Percentiles rank a stretch among this genome's conserved stretches.
phyloP scores from a whole-genome alignment of 2,113 vertebrate genomes.

The Physeter macrocephalus region DNA sequence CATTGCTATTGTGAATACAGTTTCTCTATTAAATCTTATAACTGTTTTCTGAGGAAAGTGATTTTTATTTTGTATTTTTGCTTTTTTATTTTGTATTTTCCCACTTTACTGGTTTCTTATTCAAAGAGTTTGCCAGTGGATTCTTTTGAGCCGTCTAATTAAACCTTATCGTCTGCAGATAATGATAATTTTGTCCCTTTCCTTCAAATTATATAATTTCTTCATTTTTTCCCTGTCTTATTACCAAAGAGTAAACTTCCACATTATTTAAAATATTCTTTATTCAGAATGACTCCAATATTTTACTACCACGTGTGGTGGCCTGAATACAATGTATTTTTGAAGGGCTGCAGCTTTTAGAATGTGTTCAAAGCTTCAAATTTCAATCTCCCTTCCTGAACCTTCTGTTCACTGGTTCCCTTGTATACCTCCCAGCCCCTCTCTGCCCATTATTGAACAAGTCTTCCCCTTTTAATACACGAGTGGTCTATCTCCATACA shows the following conservation, averaged over 20 bases:
- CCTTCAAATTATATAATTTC: neutral
- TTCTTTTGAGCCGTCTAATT: neutral
- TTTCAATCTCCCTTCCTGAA: neutral
- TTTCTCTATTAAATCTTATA: neutral
- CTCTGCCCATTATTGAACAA: neutral
- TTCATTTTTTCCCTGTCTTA: neutral
- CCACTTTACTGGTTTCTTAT: neutral
- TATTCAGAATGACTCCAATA: neutral
- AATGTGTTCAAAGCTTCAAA: neutral
- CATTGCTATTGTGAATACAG: neutral
- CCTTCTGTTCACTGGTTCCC: neutral
- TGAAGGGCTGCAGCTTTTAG: neutral
- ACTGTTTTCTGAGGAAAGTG: neutral
- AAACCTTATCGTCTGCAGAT: neutral
- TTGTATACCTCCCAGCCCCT: neutral
- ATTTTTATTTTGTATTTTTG: neutral
- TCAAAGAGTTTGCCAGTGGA: neutral
- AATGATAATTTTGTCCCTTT: neutral
- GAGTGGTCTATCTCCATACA: neutral
- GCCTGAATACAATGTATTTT: neutral
- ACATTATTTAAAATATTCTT: neutral
- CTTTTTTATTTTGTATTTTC: conserved; percentile 28
- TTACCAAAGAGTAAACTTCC: neutral
- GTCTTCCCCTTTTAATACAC: neutral
- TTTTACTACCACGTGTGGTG: neutral